phyloP scores from a whole-genome alignment of 1,140 invertebrate species.

The Liolophura sinensis region DNA sequence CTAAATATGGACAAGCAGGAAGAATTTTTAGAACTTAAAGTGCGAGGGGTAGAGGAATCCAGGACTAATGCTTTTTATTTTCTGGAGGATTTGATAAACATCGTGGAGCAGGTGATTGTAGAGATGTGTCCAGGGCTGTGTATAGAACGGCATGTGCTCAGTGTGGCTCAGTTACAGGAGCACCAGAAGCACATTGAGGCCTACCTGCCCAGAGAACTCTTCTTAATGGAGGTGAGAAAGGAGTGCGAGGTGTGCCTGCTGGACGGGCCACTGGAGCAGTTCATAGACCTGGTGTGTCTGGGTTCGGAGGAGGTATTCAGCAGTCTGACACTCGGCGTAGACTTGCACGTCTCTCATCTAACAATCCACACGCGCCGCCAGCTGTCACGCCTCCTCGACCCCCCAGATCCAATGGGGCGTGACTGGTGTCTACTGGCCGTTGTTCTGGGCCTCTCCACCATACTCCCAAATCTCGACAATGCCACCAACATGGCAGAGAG shows the following conservation, averaged over 20 bases:
- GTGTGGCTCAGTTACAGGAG: constrained; percentile 63
- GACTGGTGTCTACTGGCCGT: constrained; percentile 85
- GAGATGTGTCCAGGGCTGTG: constrained; percentile 72
- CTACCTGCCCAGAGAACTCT: constrained; percentile 68
- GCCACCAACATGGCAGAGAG: constrained; percentile 52
- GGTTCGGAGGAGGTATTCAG: constrained; percentile 62
- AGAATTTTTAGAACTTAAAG: constrained; percentile 67
- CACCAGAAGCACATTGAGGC: constrained; percentile 65
- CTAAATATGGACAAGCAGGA: constrained; percentile 67
- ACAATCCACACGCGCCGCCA: constrained; percentile 61
- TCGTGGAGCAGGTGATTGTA: constrained; percentile 70
- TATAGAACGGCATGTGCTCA: constrained; percentile 70
- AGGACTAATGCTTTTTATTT: constrained; percentile 67
- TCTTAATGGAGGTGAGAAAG: constrained; percentile 56
- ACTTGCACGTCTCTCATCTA: constrained; percentile 63
- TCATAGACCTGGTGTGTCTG: constrained; percentile 73
- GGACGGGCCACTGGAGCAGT: constrained; percentile 67
- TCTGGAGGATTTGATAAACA: constrained; percentile 73
- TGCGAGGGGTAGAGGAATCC: constrained; percentile 67
- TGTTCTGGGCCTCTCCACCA: constrained; percentile 68
- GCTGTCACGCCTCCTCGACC: constrained; percentile 71
- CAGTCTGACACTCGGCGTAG: constrained; percentile 58
- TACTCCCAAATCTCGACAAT: constrained; percentile 62
- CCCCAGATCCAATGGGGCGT: constrained; percentile 75
- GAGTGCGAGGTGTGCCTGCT: constrained; percentile 49